Conservation (phyloP, 2,888 invertebrate genomes). For the Megaustenia siamemsis region DNA sequence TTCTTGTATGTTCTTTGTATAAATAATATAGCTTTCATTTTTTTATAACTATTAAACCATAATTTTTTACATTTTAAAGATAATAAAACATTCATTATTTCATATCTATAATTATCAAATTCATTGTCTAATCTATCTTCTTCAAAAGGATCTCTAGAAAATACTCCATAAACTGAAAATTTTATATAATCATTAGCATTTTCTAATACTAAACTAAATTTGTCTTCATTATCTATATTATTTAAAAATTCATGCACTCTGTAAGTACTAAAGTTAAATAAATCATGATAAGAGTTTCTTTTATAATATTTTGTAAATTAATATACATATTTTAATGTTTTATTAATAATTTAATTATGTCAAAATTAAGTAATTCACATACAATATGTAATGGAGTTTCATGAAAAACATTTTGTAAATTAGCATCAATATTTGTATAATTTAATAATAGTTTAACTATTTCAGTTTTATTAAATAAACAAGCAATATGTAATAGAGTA, state of each 20-base stretch:
- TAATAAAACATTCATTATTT: neutral
- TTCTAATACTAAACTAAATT: too few species aligned
- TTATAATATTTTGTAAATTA: too few species aligned
- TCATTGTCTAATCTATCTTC: neutral
- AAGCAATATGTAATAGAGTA: neutral
- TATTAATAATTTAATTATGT: neutral
- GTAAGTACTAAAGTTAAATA: too few species aligned
- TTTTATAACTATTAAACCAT: neutral
- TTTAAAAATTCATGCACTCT: too few species aligned
- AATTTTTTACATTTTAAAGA: neutral
- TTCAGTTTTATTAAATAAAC: neutral
- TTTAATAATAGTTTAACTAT: constrained; percentile 12
- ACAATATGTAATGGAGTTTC: neutral
- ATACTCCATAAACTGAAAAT: too few species aligned
- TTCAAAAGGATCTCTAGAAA: too few species aligned
- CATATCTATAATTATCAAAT: neutral
- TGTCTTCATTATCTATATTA: too few species aligned
- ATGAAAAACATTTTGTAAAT: neutral
- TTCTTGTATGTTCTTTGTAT: neutral
- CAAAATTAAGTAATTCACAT: neutral
- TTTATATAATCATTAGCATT: too few species aligned
- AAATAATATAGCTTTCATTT: neutral
- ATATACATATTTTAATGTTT: too few species aligned
- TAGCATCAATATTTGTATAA: constrained; percentile 4
- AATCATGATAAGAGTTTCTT: too few species aligned